Evolutionary conservation across 64 coral and sea anemone genomes (phyloP).

Genomic region (Dendronephthya gigantea): DNA sequence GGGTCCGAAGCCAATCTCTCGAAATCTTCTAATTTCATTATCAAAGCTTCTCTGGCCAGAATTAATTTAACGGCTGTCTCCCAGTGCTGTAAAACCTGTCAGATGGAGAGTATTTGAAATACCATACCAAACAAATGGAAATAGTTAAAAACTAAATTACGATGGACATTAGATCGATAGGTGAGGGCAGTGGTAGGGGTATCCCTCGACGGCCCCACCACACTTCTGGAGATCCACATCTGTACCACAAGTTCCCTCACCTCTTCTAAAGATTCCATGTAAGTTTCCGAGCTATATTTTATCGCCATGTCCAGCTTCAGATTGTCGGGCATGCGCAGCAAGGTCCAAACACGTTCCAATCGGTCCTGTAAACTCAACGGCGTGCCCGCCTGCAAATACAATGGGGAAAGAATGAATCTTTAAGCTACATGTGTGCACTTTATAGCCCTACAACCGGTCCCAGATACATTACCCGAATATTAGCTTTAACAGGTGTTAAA

Average conservation of each 20-base stretch:
- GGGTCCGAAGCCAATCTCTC: slow-evolving; percentile 87
- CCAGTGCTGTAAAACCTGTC: slow-evolving; percentile 60
- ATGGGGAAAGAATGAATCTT: background rate
- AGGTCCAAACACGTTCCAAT: slow-evolving; percentile 70
- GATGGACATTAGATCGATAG: too few relatives aligned
- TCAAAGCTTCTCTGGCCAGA: slow-evolving; percentile 66
- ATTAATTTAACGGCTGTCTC: slow-evolving; percentile 59
- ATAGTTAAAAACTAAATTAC: background rate
- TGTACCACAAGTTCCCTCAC: slow-evolving; percentile 24
- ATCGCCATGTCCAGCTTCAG: slow-evolving; percentile 86
- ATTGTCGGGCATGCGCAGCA: slow-evolving; percentile 74
- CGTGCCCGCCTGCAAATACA: slow-evolving; percentile 25
- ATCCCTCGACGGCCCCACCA: too few relatives aligned
- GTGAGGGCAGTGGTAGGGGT: too few relatives aligned
- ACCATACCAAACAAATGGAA: background rate
- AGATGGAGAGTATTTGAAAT: background rate
- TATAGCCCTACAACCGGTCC: background rate
- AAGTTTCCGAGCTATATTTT: slow-evolving; percentile 81
- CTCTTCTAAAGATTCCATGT: slow-evolving; percentile 40
- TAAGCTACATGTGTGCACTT: too few relatives aligned
- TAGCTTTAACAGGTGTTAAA: too few relatives aligned
- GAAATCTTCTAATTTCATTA: slow-evolving; percentile 88
- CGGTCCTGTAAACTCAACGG: slow-evolving; percentile 50
- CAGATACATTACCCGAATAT: background rate
- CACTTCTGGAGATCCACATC: background rate